Conservation (phyloP, 2,888 invertebrate genomes). For the Drosophila anomalipes region DNA sequence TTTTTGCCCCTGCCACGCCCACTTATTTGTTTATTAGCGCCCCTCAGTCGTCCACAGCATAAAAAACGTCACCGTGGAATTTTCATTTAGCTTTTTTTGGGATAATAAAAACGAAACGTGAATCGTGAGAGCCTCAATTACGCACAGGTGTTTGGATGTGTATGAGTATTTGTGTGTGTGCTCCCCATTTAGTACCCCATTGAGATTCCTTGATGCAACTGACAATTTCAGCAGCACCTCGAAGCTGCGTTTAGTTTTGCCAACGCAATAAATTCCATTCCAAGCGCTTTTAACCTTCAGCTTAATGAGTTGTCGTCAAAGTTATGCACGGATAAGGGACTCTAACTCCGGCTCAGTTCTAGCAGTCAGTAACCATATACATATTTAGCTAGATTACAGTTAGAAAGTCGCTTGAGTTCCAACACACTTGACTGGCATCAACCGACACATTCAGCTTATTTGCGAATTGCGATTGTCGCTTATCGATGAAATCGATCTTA, state of each 20-base stretch:
- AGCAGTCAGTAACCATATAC: background rate
- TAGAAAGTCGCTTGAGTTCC: background rate
- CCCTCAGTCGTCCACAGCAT: conserved; percentile 30
- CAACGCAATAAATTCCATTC: conserved; percentile 46
- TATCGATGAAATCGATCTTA: background rate
- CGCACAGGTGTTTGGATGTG: conserved; percentile 22
- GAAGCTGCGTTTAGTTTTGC: conserved; percentile 22
- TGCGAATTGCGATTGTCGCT: background rate
- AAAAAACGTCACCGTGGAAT: conserved; percentile 75
- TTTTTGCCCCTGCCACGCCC: conserved; percentile 67
- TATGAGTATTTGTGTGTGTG: conserved; percentile 3
- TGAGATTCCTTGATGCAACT: conserved; percentile 58
- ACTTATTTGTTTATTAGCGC: conserved; percentile 81
- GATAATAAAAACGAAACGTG: conserved; percentile 68
- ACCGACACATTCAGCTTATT: background rate
- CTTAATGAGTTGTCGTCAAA: conserved; percentile 56
- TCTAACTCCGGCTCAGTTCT: background rate
- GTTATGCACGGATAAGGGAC: conserved; percentile 22
- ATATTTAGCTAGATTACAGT: background rate
- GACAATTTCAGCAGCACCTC: conserved; percentile 43
- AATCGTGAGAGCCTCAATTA: conserved; percentile 58
- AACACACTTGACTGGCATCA: background rate
- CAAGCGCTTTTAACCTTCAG: conserved; percentile 38
- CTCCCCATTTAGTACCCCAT: conserved; percentile 48
- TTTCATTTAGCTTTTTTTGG: conserved; percentile 75